A percentile compares a stretch with the other conserved stretches of the same genome.
phyloP scores from a whole-genome alignment of 2,888 invertebrate species.

The Hermodice carunculata region DNA sequence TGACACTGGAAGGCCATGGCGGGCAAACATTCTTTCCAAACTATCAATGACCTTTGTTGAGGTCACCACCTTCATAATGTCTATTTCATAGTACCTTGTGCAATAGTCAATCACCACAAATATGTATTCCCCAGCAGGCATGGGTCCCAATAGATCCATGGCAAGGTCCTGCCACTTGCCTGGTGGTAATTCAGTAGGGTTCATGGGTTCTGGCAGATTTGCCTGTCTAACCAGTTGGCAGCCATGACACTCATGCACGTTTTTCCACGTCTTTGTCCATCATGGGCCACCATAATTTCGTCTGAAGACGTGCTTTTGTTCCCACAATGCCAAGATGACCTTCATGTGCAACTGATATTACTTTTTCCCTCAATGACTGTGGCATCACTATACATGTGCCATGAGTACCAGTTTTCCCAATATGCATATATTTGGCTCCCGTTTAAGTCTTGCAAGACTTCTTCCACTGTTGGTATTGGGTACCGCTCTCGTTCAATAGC shows the following conservation, averaged over 20 bases:
- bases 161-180: slow-evolving; percentile 15
- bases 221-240: background rate
- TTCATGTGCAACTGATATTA: slow-evolving; percentile 9
- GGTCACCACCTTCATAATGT: background rate
- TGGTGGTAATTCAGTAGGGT: background rate
- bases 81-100: slow-evolving; percentile 17
- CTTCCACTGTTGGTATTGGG: slow-evolving; percentile 32
- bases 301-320: slow-evolving; percentile 13
- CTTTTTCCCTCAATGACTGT: background rate
- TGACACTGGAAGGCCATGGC: slow-evolving; percentile 4
- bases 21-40: slow-evolving; percentile 6
- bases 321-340: slow-evolving; percentile 22
- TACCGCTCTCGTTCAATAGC: slow-evolving; percentile 31
- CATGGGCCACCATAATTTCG: slow-evolving; percentile 26
- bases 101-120: slow-evolving; percentile 20
- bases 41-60: slow-evolving; percentile 1
- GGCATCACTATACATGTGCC: slow-evolving; percentile 9
- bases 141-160: slow-evolving; percentile 12
- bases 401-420: slow-evolving; percentile 4
- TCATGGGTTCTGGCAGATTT: slow-evolving; percentile 11
- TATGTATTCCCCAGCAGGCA: background rate
- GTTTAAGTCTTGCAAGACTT: slow-evolving; percentile 13
- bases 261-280: slow-evolving; percentile 18
- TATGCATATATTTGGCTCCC: slow-evolving; percentile 8
- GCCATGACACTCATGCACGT: background rate